phyloP scores from a whole-genome alignment of 2,113 vertebrate genomes.

The Ploceus nigricollis region DNA sequence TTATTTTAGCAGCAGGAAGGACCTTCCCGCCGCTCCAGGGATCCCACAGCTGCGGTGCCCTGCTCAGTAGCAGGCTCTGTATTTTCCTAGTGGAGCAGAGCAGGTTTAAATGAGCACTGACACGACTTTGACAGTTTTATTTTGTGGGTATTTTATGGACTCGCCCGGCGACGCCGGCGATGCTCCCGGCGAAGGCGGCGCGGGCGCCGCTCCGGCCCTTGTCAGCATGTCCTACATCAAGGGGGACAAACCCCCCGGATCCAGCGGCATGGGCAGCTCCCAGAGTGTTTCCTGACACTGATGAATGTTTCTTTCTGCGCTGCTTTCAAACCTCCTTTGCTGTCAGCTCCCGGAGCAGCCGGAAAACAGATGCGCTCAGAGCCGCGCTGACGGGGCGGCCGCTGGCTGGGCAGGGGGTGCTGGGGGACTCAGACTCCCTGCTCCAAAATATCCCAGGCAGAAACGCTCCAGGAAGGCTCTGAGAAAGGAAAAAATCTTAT shows the following conservation, averaged over 20 bases:
- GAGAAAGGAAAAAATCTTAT: fast-evolving
- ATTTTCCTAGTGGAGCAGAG: slow-evolving; percentile 31
- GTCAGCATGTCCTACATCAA: slow-evolving; percentile 58
- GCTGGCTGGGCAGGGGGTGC: background rate
- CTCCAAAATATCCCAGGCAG: background rate
- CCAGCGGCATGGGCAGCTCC: background rate
- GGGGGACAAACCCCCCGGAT: background rate
- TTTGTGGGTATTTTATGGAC: slow-evolving; percentile 47
- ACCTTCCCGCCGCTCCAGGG: background rate
- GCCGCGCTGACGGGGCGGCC: background rate
- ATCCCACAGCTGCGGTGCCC: background rate
- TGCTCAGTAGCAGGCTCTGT: slow-evolving; percentile 30
- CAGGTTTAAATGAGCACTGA: slow-evolving; percentile 56
- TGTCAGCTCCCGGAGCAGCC: background rate
- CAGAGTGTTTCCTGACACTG: slow-evolving; percentile 17
- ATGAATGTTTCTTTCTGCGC: slow-evolving; percentile 63
- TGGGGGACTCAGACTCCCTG: background rate
- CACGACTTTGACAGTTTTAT: slow-evolving; percentile 61
- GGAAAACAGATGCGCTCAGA: background rate
- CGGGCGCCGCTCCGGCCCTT: background rate
- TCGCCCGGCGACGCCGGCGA: background rate
- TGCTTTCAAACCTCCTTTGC: background rate
- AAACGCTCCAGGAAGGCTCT: background rate
- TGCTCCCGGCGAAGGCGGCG: background rate
- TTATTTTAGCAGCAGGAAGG: background rate